Conservation (phyloP, 2,113 vertebrate genomes). For the Zapus hudsonius region DNA sequence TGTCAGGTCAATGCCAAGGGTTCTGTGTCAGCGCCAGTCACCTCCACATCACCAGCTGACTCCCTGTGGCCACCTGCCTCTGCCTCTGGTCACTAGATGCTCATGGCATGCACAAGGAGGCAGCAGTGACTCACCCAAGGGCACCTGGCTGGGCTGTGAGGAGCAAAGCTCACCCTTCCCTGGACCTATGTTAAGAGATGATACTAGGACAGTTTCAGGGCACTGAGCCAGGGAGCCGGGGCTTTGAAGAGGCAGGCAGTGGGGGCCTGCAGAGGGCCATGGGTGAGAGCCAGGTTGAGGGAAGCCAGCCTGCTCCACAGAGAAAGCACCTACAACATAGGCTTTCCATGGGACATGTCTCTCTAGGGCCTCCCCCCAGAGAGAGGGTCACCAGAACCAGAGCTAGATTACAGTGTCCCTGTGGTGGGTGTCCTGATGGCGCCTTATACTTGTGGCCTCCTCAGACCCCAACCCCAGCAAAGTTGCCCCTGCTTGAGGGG, state of each 20-base stretch:
- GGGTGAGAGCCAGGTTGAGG: not conserved
- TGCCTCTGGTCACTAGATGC: fast-evolving
- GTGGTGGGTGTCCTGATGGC: fast-evolving
- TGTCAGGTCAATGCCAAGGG: not conserved
- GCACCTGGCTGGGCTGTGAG: not conserved
- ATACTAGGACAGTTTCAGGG: fast-evolving
- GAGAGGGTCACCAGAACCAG: fast-evolving
- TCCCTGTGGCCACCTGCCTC: not conserved
- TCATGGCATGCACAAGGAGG: not conserved
- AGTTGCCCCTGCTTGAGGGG: too few species aligned
- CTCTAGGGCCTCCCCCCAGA: not conserved
- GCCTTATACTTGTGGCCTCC: not conserved
- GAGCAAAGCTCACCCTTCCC: not conserved
- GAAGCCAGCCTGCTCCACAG: not conserved
- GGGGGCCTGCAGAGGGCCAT: fast-evolving
- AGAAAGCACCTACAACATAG: fast-evolving
- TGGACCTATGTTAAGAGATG: not conserved
- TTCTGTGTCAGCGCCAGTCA: not conserved
- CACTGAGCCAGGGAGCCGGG: not conserved
- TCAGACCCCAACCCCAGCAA: fast-evolving
- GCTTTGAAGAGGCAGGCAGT: not conserved
- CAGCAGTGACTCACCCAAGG: not conserved
- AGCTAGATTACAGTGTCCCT: too few species aligned
- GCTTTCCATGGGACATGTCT: fast-evolving
- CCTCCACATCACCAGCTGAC: not conserved